Conservation (phyloP, 2,113 vertebrate species). For the Sander vitreus region DNA sequence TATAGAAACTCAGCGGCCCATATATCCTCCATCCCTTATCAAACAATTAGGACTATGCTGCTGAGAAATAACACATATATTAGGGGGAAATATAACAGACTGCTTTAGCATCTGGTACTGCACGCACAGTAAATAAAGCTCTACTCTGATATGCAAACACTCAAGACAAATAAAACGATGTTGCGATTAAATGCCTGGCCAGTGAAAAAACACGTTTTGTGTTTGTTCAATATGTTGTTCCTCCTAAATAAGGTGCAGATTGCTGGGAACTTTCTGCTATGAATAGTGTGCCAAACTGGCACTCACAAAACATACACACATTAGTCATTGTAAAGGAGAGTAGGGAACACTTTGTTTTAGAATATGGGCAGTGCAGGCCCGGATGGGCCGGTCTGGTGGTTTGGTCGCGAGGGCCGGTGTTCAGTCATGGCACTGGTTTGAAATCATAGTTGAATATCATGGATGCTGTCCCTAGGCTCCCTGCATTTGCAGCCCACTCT, state of each 20-base stretch:
- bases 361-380: not conserved
- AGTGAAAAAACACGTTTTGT: slow-evolving; percentile 45
- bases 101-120: slow-evolving; percentile 5
- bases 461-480: too few species aligned
- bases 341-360: not conserved
- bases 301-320: slow-evolving; percentile 16
- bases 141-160: slow-evolving; percentile 46
- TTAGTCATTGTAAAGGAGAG: slow-evolving; percentile 1
- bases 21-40: not conserved
- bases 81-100: not conserved
- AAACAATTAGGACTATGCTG: not conserved
- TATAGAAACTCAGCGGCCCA: not conserved
- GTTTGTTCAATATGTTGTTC: slow-evolving; percentile 70
- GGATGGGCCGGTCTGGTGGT: too few species aligned
- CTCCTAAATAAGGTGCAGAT: slow-evolving; percentile 37
- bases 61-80: not conserved
- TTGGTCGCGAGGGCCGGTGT: too few species aligned
- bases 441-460: too few species aligned
- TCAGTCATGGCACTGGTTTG: too few species aligned
- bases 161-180: slow-evolving; percentile 40
- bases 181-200: slow-evolving; percentile 29
- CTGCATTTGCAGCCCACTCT: too few species aligned
- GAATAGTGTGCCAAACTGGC: slow-evolving; percentile 3
- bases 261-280: slow-evolving; percentile 45
- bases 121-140: slow-evolving; percentile 42